Evolutionary conservation across 2,797 vertebrate species (phyloP).

Genomic region (Delichon dasypus): DNA sequence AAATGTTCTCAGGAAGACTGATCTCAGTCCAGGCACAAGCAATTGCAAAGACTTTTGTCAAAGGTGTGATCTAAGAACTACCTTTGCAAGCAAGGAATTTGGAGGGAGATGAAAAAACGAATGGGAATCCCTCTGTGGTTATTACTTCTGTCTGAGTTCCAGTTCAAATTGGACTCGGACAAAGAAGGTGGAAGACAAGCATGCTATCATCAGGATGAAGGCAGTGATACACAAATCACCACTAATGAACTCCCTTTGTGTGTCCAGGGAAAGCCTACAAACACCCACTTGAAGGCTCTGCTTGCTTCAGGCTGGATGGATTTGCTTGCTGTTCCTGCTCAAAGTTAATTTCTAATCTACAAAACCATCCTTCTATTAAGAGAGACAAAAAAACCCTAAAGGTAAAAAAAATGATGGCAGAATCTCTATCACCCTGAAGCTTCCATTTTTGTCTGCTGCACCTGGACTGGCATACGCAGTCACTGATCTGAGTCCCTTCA

Average conservation of each 20-base stretch:
- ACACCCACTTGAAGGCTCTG: not conserved
- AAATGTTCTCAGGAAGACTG: not conserved
- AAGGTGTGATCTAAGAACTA: not conserved
- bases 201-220: not conserved
- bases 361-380: not conserved
- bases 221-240: not conserved
- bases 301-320: not conserved
- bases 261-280: not conserved
- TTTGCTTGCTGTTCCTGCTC: not conserved
- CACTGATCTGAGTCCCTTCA: not conserved
- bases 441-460: not conserved
- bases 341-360: not conserved
- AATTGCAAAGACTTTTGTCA: not conserved
- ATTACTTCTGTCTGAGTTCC: conserved; percentile 28
- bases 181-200: not conserved
- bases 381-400: not conserved
- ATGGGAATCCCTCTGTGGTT: not conserved
- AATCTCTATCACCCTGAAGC: not conserved
- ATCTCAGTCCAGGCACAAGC: not conserved
- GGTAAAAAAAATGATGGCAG: not conserved
- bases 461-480: not conserved
- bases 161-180: not conserved
- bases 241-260: not conserved
- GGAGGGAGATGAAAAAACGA: conserved; percentile 33
- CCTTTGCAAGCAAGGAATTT: conserved; percentile 20